Evolutionary conservation across 2,888 invertebrate genomes (phyloP), one percentile per base, ranked within the genome.

Genomic region (Patella pellucida): DNA sequence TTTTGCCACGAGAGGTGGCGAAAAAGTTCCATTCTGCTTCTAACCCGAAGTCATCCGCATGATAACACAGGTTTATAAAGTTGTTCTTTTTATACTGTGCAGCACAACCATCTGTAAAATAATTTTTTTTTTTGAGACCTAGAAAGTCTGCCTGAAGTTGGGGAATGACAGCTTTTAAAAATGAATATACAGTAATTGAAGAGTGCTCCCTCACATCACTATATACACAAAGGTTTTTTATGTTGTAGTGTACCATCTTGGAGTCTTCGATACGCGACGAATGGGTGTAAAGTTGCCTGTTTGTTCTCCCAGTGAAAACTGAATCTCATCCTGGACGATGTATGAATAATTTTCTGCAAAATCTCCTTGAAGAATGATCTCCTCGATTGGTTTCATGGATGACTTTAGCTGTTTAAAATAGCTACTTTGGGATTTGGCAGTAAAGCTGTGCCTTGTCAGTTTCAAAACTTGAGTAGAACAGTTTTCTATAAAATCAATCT

Each of bases 291-390:
- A 4, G 75, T 71, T 14, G 50, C 50, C n/a, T 68, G 27, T 51
- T 69, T 50, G n/a, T 68, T 68, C 52, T 68, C 68, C 19, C 27
- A 69, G 7, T 69, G 41, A 23, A 27, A 51, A 31, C 67, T 67
- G 74, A 27, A 74, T 52, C 16, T 56, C 69, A 56, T 71, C 70
- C 16, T 75, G 75, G 3, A 75, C 41, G 0, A 75, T 67, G 23
- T 52, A 70, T 2, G 23, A 31, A 50, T 27, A 75, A 31, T 75
- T 75, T 75, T 75, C 75, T 5, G 70, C 62, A 23, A 75, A 75
- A n/a, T 75, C 71, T 27, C 68, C 16, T 15, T 56, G 70, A 23
- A 75, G 7, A 12, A 75, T 14, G 7, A 71, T n/a, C 2, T 69
- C 50, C 11, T 50, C 70, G 12, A 16, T n/a, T 41, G 52, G 73